A percentile compares a stretch with the other conserved stretches of the same genome.
These are phyloP conservation scores for Odocoileus virginianus DNA, from an alignment of 2,113 vertebrate species.

Conservation along the genomic window DNA sequence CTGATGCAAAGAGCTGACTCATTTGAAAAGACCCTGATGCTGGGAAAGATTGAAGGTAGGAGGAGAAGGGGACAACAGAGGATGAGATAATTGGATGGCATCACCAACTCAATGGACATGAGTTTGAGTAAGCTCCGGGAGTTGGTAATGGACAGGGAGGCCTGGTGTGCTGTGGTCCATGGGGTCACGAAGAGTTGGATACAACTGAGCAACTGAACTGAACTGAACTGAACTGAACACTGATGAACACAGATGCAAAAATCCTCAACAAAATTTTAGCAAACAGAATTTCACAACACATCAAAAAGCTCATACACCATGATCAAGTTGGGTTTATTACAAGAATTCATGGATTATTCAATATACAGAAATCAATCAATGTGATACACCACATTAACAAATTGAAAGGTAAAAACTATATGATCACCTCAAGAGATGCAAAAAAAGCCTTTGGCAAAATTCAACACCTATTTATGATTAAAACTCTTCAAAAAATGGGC, in stretches of 20 bases:
- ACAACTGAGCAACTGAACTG: background rate
- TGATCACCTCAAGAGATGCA: background rate
- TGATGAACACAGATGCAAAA: background rate
- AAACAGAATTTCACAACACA: background rate
- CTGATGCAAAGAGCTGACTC: background rate
- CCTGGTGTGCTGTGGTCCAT: background rate
- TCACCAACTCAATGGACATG: background rate
- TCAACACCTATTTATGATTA: background rate
- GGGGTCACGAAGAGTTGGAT: fast-evolving
- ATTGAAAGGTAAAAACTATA: background rate
- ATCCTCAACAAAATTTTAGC: background rate
- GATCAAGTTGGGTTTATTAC: background rate
- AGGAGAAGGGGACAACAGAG: background rate
- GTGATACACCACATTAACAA: background rate
- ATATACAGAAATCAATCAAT: background rate
- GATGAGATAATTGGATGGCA: background rate
- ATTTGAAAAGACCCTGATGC: background rate
- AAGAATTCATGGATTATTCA: background rate
- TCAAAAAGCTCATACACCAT: background rate
- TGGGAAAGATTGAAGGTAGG: background rate
- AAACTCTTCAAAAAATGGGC: background rate
- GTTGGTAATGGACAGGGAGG: background rate
- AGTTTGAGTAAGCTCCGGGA: background rate
- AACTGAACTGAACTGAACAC: background rate
- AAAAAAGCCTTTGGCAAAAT: background rate